Evolutionary conservation across 2,888 invertebrate species (phyloP).

Genomic region (Apodemia duryi): DNA sequence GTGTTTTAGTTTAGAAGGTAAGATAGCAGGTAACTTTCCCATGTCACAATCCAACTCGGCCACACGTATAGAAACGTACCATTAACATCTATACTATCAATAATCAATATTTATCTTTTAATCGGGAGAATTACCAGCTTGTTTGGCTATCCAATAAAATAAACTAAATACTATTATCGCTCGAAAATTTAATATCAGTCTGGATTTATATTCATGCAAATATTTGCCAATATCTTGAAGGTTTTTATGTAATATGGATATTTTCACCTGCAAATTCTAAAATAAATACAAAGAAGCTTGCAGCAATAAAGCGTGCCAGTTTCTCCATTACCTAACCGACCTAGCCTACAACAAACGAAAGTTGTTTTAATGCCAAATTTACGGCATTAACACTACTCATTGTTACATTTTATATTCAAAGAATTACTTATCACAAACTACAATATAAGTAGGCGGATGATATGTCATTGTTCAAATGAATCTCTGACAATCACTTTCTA

Average conservation of each 20-base stretch:
- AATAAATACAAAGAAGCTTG: constrained; percentile 38
- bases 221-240: background rate
- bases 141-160: too few species aligned
- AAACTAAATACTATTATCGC: too few species aligned
- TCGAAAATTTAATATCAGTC: too few species aligned
- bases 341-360: constrained; percentile 39
- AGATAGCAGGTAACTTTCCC: too few species aligned
- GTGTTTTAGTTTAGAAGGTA: too few species aligned
- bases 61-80: too few species aligned
- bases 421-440: background rate
- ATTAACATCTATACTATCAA: too few species aligned
- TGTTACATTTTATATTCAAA: background rate
- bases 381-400: background rate
- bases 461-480: background rate
- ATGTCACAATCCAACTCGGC: too few species aligned
- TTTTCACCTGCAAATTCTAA: constrained; percentile 22
- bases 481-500: background rate
- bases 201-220: background rate
- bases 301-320: constrained; percentile 50
- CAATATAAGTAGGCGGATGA: background rate
- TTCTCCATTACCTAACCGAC: constrained; percentile 63
- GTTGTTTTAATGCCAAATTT: constrained; percentile 29
- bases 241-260: constrained; percentile 10
- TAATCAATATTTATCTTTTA: too few species aligned
- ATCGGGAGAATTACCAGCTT: too few species aligned